A percentile compares a stretch with the other conserved stretches of the same genome.
Evolutionary conservation across 2,888 invertebrate species (phyloP).

Genomic region (Drosophila demipolita): DNA sequence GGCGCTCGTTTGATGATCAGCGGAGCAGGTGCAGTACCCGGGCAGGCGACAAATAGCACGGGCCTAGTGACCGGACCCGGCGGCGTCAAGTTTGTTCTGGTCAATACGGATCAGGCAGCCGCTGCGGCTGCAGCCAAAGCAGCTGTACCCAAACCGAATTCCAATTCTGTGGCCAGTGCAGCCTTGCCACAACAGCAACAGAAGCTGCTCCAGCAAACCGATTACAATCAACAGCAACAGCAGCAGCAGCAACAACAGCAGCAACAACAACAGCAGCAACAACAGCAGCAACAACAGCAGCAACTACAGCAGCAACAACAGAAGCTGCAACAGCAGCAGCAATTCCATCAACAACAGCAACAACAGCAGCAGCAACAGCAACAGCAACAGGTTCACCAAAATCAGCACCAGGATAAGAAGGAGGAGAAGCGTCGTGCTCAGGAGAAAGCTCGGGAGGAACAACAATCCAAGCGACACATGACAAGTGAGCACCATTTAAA

Average conservation of each 20-base stretch:
- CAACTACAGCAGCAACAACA: constrained; percentile 40
- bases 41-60: constrained; percentile 54
- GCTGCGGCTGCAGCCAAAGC: constrained; percentile 46
- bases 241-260: constrained; percentile 19
- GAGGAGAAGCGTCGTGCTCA: constrained; percentile 64
- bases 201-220: constrained; percentile 35
- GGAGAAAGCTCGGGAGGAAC: constrained; percentile 65
- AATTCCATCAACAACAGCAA: constrained; percentile 37
- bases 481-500: constrained; percentile 55
- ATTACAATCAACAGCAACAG: constrained; percentile 38
- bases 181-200: constrained; percentile 36
- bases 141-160: constrained; percentile 45
- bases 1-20: constrained; percentile 74
- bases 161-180: constrained; percentile 12
- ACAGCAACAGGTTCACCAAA: constrained; percentile 38
- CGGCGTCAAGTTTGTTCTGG: constrained; percentile 84
- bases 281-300: constrained; percentile 34
- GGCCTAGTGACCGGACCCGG: constrained; percentile 77
- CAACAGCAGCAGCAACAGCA: constrained; percentile 50
- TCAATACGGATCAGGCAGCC: constrained; percentile 80
- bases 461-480: constrained; percentile 65
- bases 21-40: constrained; percentile 39
- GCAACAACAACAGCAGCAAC: constrained; percentile 15
- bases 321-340: constrained; percentile 41
- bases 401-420: constrained; percentile 47